A percentile compares a stretch with the other conserved stretches of the same genome.
phyloP scores from a whole-genome alignment of 2,797 vertebrate species.

The Calcarius lapponicus region DNA sequence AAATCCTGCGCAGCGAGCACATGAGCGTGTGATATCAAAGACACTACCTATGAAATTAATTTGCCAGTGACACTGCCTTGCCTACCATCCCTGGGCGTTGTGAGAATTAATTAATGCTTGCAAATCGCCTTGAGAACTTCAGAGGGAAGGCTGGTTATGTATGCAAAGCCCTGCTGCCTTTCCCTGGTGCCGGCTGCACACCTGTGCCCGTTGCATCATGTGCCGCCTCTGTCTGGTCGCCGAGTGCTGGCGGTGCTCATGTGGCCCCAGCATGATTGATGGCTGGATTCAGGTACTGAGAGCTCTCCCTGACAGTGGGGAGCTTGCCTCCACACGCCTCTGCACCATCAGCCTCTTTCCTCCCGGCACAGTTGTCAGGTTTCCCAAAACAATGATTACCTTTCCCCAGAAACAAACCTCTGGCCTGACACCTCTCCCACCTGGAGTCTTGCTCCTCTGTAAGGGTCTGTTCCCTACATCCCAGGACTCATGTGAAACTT shows the following conservation, averaged over 20 bases:
- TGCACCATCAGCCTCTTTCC: conserved; percentile 19
- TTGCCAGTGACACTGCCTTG: conserved; percentile 61
- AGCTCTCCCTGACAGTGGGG: background rate
- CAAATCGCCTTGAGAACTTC: conserved; percentile 60
- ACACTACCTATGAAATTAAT: conserved; percentile 64
- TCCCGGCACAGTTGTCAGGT: background rate
- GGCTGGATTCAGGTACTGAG: background rate
- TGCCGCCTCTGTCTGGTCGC: conserved; percentile 26
- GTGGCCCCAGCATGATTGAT: conserved; percentile 26
- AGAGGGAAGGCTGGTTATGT: conserved; percentile 32
- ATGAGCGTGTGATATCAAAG: conserved; percentile 57
- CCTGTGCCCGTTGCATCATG: conserved; percentile 72
- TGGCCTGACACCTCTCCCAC: background rate
- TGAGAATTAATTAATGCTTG: conserved; percentile 66
- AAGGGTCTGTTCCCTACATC: background rate
- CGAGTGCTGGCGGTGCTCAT: background rate
- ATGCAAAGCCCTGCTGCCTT: conserved; percentile 56
- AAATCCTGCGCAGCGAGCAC: background rate
- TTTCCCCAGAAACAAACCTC: conserved; percentile 45
- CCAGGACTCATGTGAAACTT: background rate
- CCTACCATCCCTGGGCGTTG: conserved; percentile 51
- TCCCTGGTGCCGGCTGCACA: conserved; percentile 50
- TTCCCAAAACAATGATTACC: conserved; percentile 47
- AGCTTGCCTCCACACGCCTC: conserved; percentile 29
- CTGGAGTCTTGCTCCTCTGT: background rate